These are phyloP conservation scores for Prenolepis imparis DNA, from an alignment of 2,888 invertebrate species.

Conservation along the genomic window DNA sequence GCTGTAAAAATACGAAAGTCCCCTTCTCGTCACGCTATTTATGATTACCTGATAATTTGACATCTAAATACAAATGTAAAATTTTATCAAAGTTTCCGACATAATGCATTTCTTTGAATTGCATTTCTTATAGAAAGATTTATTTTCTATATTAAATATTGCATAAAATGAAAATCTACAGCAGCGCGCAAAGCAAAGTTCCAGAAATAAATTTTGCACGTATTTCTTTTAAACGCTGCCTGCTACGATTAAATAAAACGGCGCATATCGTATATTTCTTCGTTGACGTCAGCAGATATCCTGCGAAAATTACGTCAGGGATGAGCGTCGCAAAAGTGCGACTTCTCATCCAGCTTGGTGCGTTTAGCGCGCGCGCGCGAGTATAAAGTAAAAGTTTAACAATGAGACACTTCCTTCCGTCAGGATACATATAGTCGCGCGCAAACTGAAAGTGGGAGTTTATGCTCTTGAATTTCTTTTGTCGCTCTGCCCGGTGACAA, in stretches of 20 bases:
- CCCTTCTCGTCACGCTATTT: not conserved
- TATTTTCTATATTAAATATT: not conserved
- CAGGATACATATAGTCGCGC: conserved; percentile 59
- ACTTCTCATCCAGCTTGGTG: conserved; percentile 37
- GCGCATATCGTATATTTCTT: conserved; percentile 15
- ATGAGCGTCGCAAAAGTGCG: conserved; percentile 33
- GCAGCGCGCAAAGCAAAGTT: not conserved
- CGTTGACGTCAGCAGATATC: conserved; percentile 11
- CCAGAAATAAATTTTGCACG: conserved; percentile 3
- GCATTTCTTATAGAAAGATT: not conserved
- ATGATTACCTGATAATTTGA: conserved; percentile 14
- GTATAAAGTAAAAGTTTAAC: conserved; percentile 74
- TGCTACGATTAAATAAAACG: conserved; percentile 23
- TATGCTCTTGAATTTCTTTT: conserved; percentile 69
- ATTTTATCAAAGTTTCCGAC: not conserved
- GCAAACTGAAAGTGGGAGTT: conserved; percentile 54
- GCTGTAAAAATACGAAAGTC: conserved; percentile 14
- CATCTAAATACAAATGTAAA: conserved; percentile 4
- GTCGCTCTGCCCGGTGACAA: conserved; percentile 77
- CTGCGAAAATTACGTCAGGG: conserved; percentile 49
- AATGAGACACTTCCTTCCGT: conserved; percentile 72
- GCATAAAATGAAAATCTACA: not conserved
- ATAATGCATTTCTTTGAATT: too few species aligned
- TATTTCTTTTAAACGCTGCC: not conserved
- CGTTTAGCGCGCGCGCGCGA: conserved; percentile 44